Conservation (phyloP, 2,113 vertebrate species). For the Leucosticte australis region DNA sequence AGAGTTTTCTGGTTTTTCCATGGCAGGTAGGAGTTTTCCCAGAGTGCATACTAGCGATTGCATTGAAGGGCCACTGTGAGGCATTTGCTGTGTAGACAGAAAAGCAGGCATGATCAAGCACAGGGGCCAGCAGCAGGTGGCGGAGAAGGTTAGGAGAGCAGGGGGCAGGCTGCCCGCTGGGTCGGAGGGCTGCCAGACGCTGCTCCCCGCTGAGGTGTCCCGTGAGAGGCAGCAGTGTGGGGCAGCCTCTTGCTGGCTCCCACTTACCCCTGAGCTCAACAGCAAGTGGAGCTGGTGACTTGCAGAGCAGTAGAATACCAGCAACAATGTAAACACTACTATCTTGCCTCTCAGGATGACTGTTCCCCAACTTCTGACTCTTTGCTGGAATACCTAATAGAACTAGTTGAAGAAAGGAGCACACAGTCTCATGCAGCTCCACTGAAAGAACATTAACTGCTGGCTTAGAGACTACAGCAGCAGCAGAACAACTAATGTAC, state of each 20-base stretch:
- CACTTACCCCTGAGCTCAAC: background rate
- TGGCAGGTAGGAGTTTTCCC: background rate
- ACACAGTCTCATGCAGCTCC: background rate
- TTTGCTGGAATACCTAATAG: background rate
- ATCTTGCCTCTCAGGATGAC: background rate
- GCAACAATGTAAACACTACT: background rate
- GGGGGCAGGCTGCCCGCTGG: accelerated
- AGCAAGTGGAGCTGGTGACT: background rate
- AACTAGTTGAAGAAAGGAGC: background rate
- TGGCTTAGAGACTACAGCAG: background rate
- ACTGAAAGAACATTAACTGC: background rate
- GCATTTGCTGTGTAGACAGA: background rate
- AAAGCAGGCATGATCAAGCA: background rate
- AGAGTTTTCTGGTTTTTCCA: background rate
- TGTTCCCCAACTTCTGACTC: background rate
- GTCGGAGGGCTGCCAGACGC: background rate
- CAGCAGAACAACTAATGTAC: background rate
- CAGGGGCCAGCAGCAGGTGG: background rate
- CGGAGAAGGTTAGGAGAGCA: accelerated
- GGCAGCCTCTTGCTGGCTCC: background rate
- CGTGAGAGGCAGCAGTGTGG: accelerated
- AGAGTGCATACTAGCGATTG: background rate
- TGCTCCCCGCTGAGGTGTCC: background rate
- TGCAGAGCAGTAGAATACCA: background rate
- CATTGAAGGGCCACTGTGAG: background rate